Base-by-base conservation (phyloP, 1,140 invertebrate species). In the Drosophila nebulosa region DNA sequence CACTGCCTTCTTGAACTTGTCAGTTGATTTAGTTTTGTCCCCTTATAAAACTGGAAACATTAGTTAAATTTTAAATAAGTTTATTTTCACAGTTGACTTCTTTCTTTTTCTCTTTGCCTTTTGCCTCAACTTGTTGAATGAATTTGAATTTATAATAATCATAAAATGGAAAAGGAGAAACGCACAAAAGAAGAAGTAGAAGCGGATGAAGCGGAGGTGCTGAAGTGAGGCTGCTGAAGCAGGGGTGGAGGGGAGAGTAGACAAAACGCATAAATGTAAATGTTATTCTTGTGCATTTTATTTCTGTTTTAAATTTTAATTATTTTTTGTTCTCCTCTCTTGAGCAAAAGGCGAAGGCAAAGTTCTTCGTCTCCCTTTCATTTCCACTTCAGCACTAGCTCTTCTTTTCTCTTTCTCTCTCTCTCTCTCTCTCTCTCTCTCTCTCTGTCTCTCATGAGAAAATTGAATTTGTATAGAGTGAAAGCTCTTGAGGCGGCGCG, bases 241-340 rank as follows among this genome's bases (percentile, higher is more conserved):
- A n/a, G 24, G 1, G n/a, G 2, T 1, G 10, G 52, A 36, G 18
- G 7, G 32, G 57, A 74, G 26, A 67, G 73, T 12, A 42, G 36
- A 26, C 22, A 42, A 74, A 79, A 79, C 69, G 76, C 76, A 80
- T 80, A 80, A 80, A 80, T 80, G 78, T 80, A 80, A 80, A 80
- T 80, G 72, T 80, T 80, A 80, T 80, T 80, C 78, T 80, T 80
- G 72, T 80, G 78, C 72, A 80, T 80, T 74, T 80, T 80, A 80
- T 80, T 46, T 80, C 72, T 36, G 72, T 76, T 80, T 80, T 80
- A 80, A 80, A 80, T 80, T 80, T 80, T 80, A 80, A 80, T 80
- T 80, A 80, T 80, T 80, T 80, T 76, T 68, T 79, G 77, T 62
- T 73, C 69, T 69, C 69, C 61, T 62, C 72, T 55, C 22, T 66